Evolutionary conservation across 92 coral and sea anemone genomes (phyloP).

Genomic region (Nematostella vectensis): DNA sequence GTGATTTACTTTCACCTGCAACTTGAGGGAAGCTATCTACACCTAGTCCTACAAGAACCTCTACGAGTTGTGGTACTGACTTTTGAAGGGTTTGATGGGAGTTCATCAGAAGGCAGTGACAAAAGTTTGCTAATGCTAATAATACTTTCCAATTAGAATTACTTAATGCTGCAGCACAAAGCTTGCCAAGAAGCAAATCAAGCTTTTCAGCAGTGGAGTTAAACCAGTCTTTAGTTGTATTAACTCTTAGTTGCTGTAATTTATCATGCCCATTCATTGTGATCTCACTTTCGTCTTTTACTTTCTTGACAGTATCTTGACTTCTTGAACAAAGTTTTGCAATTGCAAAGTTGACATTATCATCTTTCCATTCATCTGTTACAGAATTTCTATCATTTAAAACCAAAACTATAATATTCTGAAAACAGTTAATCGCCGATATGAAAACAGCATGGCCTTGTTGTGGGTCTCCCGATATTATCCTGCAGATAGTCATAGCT

Average conservation of each 20-base stretch:
- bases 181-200: slow-evolving; percentile 57
- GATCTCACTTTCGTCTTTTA: background rate
- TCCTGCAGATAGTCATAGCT: slow-evolving; percentile 55
- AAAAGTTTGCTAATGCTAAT: slow-evolving; percentile 52
- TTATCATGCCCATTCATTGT: slow-evolving; percentile 8
- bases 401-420: slow-evolving; percentile 53
- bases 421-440: slow-evolving; percentile 58
- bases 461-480: slow-evolving; percentile 44
- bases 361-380: slow-evolving; percentile 8
- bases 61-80: slow-evolving; percentile 55
- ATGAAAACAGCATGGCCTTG: slow-evolving; percentile 67
- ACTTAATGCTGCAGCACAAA: slow-evolving; percentile 19
- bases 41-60: slow-evolving; percentile 62
- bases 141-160: slow-evolving; percentile 89
- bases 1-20: slow-evolving; percentile 41
- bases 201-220: slow-evolving; percentile 58
- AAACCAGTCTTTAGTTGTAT: slow-evolving; percentile 51
- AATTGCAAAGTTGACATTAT: slow-evolving; percentile 41
- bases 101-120: slow-evolving; percentile 45
- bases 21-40: slow-evolving; percentile 76
- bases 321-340: slow-evolving; percentile 18
- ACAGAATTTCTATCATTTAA: slow-evolving; percentile 67
- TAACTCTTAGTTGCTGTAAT: slow-evolving; percentile 30
- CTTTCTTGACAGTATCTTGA: background rate
- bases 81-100: slow-evolving; percentile 51